Evolutionary conservation across 2,113 vertebrate species (phyloP).

Genomic region (Gnathonemus longibarbis): DNA sequence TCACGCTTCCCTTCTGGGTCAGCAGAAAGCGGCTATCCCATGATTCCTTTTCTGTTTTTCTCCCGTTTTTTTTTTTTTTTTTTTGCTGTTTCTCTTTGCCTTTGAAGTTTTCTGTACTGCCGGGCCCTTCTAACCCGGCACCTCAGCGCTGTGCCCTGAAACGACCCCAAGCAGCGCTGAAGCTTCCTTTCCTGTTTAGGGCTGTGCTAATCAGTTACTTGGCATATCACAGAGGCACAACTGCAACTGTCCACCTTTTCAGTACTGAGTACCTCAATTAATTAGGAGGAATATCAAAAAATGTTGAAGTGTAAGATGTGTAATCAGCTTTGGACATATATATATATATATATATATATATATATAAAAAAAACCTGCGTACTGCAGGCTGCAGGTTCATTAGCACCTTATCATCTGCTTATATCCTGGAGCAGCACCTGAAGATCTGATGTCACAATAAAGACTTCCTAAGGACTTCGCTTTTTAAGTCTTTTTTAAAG

Average conservation of each 20-base stretch:
- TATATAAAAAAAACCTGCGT: too few relatives aligned
- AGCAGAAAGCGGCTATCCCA: neutral
- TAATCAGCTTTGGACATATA: neutral
- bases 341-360: neutral
- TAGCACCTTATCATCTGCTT: neutral
- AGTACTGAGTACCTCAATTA: neutral
- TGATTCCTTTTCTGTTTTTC: neutral
- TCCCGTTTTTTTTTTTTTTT: too few relatives aligned
- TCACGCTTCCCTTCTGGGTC: conserved; percentile 19
- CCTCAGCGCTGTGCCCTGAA: neutral
- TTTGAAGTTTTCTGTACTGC: neutral
- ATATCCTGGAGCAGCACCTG: neutral
- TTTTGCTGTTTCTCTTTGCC: neutral
- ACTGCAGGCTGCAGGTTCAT: neutral
- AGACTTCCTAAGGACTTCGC: neutral
- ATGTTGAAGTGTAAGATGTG: neutral
- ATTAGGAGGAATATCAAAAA: neutral
- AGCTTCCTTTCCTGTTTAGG: neutral
- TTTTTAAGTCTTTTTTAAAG: neutral
- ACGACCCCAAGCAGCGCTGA: neutral
- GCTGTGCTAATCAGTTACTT: neutral
- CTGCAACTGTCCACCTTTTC: neutral
- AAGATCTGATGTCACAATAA: neutral
- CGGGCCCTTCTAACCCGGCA: conserved; percentile 2
- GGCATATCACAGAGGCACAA: neutral